Percentiles rank a stretch among this genome's conserved stretches.
Conservation (phyloP, 2,113 vertebrate species). For the Ophthalmolycus amberensis region DNA sequence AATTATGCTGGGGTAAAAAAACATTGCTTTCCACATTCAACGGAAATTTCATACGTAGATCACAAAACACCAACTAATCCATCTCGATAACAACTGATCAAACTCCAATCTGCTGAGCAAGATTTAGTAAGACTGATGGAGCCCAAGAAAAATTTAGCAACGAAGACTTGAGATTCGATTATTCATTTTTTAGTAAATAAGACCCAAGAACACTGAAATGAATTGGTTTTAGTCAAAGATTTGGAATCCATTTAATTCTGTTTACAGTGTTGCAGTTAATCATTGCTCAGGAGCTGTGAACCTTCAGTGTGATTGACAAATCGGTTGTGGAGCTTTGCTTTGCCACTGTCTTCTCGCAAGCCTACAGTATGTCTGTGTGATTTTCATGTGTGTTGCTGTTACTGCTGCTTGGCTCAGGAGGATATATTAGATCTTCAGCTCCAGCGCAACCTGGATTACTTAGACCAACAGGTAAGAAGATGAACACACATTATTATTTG, state of each 20-base stretch:
- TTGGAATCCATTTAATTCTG: neutral
- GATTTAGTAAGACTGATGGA: neutral
- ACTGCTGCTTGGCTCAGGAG: constrained; percentile 87
- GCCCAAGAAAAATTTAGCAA: neutral
- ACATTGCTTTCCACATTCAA: neutral
- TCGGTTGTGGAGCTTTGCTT: constrained; percentile 24
- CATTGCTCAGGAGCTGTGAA: too few species aligned
- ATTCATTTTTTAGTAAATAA: neutral
- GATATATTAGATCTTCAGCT: constrained; percentile 99
- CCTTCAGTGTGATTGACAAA: neutral
- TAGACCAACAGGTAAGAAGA: constrained; percentile 96
- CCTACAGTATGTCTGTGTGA: constrained; percentile 69
- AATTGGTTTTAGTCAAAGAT: neutral
- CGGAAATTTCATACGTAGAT: neutral
- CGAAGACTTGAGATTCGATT: neutral
- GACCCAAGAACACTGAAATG: neutral
- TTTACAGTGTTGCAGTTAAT: neutral
- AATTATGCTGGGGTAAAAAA: neutral
- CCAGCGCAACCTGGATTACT: constrained; percentile 98
- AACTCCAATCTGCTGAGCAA: neutral
- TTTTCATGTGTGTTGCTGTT: constrained; percentile 67
- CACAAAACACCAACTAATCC: neutral
- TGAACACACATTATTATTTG: neutral
- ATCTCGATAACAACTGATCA: neutral
- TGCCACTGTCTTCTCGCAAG: constrained; percentile 22